These are phyloP conservation scores for Borostomias antarcticus DNA, from an alignment of 2,797 vertebrate species.

Conservation along the genomic window DNA sequence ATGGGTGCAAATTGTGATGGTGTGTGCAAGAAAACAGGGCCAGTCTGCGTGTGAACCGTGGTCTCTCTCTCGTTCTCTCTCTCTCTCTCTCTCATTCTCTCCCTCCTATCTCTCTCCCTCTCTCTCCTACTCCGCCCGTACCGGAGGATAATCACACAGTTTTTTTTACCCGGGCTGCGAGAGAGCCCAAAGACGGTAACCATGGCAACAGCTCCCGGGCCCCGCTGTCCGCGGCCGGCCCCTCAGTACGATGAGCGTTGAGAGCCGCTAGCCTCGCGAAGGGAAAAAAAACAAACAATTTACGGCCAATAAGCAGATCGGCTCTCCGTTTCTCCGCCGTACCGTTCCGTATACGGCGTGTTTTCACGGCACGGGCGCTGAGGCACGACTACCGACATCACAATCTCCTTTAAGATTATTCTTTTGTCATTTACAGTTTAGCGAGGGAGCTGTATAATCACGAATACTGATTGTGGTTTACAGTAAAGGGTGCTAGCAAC, in stretches of 20 bases:
- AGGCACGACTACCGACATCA: slow-evolving; percentile 43
- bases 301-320: slow-evolving; percentile 52
- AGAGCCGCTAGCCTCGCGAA: background rate
- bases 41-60: slow-evolving; percentile 48
- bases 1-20: slow-evolving; percentile 64
- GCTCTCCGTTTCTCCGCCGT: slow-evolving; percentile 32
- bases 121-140: slow-evolving; percentile 68
- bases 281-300: too few relatives aligned
- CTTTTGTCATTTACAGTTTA: slow-evolving; percentile 41
- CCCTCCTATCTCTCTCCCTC: background rate
- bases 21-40: slow-evolving; percentile 38
- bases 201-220: slow-evolving; percentile 85
- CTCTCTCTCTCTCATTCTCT: slow-evolving; percentile 1
- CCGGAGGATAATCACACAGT: slow-evolving; percentile 84
- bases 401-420: slow-evolving; percentile 39
- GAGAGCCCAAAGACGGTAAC: slow-evolving; percentile 75
- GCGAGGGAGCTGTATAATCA: slow-evolving; percentile 51
- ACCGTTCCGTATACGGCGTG: slow-evolving; percentile 47
- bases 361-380: slow-evolving; percentile 39
- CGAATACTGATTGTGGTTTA: slow-evolving; percentile 51
- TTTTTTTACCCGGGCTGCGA: slow-evolving; percentile 75
- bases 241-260: slow-evolving; percentile 58
- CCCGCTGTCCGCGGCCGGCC: slow-evolving; percentile 79
- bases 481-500: slow-evolving; percentile 30
- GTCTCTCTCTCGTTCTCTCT: slow-evolving; percentile 16